Evolutionary conservation across 2,888 invertebrate genomes (phyloP), one percentile per base, ranked within the genome.

Genomic region (Diarsia dahlii): DNA sequence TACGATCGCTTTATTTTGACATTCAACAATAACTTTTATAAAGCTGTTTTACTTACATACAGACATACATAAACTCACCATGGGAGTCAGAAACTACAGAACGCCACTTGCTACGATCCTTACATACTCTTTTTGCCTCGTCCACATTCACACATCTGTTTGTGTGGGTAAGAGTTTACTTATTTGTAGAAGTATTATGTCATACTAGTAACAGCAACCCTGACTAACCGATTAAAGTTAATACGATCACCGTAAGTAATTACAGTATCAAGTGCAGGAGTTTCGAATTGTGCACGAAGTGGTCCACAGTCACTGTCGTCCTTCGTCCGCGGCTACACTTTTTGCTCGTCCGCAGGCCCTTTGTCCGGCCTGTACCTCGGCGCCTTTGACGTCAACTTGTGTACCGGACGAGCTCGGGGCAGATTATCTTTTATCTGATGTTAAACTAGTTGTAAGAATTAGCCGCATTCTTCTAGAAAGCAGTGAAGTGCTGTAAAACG

Each of bases 1-100:
- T 76, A 84, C 56, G 63, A 68, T 68, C 67, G 62, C 45, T 46
- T 84, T 74, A 74, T 84, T 70, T 84, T 75, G 34, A 54, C 65
- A 54, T 74, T 67, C 13, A 84, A 81, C 81, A 60, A 71, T 62
- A 56, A 71, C 56, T 63, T 56, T 45, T 52, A 77, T 67, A 39
- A 45, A 67, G 77, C 13, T 62, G 78, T 81, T 64, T 78, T 46
- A 63, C 28, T 28, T 28, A 28, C 28, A 28, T 28, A 28, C 28
- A 28, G 28, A 28, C 28, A 28, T 28, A 28, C 28, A 28, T 28
- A 28, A 28, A 28, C 28, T 28, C 28, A 28, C n/a, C n/a, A n/a
- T n/a, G n/a, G n/a, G n/a, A n/a, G n/a, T 28, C 28, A 28, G 28
- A 28, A 28, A 28, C 28, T 28, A 28, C 28, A 28, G 28, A 28